Percentiles rank a stretch among this genome's conserved stretches.
Evolutionary conservation across 2,113 vertebrate species (phyloP).

Genomic region (Semnopithecus entellus): DNA sequence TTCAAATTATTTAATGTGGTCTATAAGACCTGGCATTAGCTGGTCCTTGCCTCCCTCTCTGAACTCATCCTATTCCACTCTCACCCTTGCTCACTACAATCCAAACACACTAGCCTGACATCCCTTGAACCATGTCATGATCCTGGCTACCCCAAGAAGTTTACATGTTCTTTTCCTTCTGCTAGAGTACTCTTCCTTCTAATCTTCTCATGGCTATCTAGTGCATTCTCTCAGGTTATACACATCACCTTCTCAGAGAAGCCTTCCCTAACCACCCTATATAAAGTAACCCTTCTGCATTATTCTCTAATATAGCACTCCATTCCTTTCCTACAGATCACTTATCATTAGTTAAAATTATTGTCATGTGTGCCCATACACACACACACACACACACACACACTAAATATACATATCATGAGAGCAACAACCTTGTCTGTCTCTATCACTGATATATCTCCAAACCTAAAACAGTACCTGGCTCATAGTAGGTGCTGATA

Average conservation of each 20-base stretch:
- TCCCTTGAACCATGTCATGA: not conserved
- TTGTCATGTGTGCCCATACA: not conserved
- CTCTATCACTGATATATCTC: conserved; percentile 3
- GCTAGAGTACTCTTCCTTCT: not conserved
- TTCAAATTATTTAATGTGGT: not conserved
- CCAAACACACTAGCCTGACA: not conserved
- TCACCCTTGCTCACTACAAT: not conserved
- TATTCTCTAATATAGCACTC: not conserved
- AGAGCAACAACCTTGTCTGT: not conserved
- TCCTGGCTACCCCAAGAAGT: not conserved
- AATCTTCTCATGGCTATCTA: not conserved
- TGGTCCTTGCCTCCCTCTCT: not conserved
- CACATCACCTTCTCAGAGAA: not conserved
- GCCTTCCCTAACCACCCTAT: not conserved
- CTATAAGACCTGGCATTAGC: not conserved
- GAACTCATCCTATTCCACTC: not conserved
- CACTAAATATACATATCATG: not conserved
- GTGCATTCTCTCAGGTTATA: not conserved
- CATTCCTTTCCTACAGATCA: not conserved
- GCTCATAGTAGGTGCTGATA: not conserved
- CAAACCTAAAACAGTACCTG: not conserved
- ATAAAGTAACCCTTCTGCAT: not conserved
- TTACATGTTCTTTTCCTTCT: not conserved
- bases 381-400: not conserved
- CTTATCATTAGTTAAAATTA: not conserved